Conservation (phyloP, 2,113 vertebrate genomes). For the Numenius arquata region DNA sequence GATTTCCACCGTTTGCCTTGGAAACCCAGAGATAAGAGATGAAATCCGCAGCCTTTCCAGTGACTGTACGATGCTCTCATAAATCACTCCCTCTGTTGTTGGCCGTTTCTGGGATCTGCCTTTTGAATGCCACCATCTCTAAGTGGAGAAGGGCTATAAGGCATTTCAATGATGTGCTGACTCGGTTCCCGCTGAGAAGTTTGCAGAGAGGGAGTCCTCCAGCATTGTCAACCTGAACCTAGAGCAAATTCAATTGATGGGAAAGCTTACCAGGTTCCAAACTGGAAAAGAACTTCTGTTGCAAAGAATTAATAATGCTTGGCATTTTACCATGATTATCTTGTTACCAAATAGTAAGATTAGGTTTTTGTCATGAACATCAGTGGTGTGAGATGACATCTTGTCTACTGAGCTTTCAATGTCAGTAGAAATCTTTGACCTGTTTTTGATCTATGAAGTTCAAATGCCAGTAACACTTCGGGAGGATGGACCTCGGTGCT, state of each 20-base stretch:
- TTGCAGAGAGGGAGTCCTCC: neutral
- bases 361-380: neutral
- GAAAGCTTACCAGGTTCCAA: neutral
- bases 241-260: neutral
- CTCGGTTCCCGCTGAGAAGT: neutral
- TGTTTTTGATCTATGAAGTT: neutral
- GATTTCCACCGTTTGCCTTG: neutral
- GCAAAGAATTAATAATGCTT: neutral
- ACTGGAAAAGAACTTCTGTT: neutral
- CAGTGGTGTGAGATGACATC: neutral
- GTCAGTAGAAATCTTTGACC: neutral
- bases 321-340: neutral
- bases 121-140: neutral
- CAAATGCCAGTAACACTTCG: accelerated
- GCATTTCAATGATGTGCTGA: neutral
- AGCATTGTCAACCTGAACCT: neutral
- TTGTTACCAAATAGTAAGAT: accelerated
- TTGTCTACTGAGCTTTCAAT: neutral
- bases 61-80: neutral
- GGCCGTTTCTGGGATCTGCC: neutral
- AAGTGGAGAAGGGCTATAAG: neutral
- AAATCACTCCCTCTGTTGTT: neutral
- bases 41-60: neutral
- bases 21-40: neutral
- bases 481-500: neutral